phyloP scores from a whole-genome alignment of 2,888 invertebrate species.

The Euplexia lucipara region DNA sequence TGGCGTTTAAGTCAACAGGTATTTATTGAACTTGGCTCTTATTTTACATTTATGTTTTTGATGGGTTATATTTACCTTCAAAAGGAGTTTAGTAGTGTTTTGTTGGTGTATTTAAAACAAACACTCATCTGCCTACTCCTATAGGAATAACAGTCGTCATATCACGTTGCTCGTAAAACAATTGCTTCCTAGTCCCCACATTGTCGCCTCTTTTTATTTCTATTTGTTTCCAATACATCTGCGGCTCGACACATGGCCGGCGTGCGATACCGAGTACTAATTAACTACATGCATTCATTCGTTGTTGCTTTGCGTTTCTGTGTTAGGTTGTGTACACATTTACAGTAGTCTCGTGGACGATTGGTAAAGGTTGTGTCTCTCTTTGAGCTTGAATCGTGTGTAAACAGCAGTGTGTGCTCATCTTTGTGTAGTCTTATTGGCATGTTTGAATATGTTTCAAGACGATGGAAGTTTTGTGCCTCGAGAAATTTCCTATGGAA shows the following conservation, averaged over 20 bases:
- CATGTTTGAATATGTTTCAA: too few relatives aligned
- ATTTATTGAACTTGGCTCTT: too few relatives aligned
- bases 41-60: too few relatives aligned
- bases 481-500: too few relatives aligned
- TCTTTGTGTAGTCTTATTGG: neutral
- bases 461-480: too few relatives aligned
- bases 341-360: too few relatives aligned
- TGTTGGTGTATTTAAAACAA: too few relatives aligned
- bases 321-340: conserved; percentile 2
- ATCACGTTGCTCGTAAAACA: too few relatives aligned
- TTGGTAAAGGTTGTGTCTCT: neutral
- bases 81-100: too few relatives aligned
- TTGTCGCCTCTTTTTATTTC: neutral
- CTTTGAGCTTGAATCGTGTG: neutral
- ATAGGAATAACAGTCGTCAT: too few relatives aligned
- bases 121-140: neutral
- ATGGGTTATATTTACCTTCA: too few relatives aligned
- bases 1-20: too few relatives aligned
- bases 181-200: neutral
- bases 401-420: neutral
- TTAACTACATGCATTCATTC: conserved; percentile 15
- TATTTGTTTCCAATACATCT: conserved; percentile 17
- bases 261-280: conserved; percentile 11
- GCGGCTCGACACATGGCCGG: neutral
- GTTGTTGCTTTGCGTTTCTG: conserved; percentile 4